These are phyloP conservation scores for Pseudomugil tenellus DNA, from an alignment of 2,797 vertebrate species.

Conservation along the genomic window DNA sequence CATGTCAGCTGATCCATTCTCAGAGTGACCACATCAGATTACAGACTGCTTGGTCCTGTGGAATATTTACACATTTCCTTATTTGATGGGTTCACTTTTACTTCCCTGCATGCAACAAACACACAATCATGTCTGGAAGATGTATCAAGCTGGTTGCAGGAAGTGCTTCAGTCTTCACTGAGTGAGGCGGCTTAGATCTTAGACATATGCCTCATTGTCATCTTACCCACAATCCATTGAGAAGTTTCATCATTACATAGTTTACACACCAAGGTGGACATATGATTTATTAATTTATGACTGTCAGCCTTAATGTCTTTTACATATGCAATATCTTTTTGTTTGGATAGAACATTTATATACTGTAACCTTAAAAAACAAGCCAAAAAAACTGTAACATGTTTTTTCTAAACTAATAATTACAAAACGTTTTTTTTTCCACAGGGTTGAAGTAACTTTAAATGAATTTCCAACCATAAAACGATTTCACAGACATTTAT, in stretches of 20 bases:
- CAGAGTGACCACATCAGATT: not conserved
- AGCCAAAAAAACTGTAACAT: no score
- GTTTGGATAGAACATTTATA: not conserved
- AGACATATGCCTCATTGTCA: not conserved
- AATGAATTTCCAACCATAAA: no score
- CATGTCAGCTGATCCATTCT: not conserved
- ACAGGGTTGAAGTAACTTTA: no score
- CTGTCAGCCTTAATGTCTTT: not conserved
- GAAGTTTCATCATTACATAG: not conserved
- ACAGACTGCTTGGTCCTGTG: not conserved
- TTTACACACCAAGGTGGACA: not conserved
- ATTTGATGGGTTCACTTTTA: not conserved
- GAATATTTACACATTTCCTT: not conserved
- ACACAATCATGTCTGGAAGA: not conserved
- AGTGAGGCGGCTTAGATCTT: slow-evolving; percentile 1
- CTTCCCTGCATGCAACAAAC: slow-evolving; percentile 9
- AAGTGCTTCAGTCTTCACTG: slow-evolving; percentile 41
- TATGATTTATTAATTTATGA: not conserved
- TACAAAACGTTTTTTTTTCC: no score
- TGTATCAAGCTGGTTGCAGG: slow-evolving; percentile 32
- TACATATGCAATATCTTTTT: not conserved
- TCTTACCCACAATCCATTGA: not conserved
- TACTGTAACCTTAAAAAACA: no score
- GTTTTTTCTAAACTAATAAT: not conserved
- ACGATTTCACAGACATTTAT: no score